These are phyloP conservation scores for Hoplodrina blanda DNA, from an alignment of 2,888 invertebrate genomes.

Conservation along the genomic window DNA sequence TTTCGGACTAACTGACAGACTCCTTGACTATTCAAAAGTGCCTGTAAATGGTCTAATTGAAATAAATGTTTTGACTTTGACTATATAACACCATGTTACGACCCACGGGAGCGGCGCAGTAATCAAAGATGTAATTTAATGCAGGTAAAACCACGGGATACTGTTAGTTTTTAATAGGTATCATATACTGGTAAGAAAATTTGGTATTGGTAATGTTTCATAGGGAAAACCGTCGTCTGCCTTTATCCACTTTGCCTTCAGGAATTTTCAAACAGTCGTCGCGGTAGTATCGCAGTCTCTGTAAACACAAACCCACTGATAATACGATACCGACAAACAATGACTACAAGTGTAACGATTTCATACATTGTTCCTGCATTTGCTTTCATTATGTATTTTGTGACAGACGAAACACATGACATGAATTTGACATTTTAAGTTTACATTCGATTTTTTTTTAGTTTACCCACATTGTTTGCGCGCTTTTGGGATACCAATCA, in stretches of 20 bases:
- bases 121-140: too few relatives aligned
- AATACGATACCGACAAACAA: slow-evolving; percentile 18
- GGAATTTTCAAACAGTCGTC: neutral
- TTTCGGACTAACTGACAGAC: too few relatives aligned
- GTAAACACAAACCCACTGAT: slow-evolving; percentile 18
- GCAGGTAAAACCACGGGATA: too few relatives aligned
- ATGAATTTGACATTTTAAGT: slow-evolving; percentile 24
- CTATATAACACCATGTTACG: too few relatives aligned
- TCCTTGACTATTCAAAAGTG: too few relatives aligned
- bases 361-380: neutral
- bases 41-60: too few relatives aligned
- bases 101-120: too few relatives aligned
- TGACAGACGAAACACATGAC: neutral
- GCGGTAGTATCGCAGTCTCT: neutral
- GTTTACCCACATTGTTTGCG: slow-evolving; percentile 66
- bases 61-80: too few relatives aligned
- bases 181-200: neutral
- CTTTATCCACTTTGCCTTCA: neutral
- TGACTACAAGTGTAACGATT: slow-evolving; percentile 7
- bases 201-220: slow-evolving; percentile 10
- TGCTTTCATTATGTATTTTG: too few relatives aligned
- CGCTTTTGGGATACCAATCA: slow-evolving; percentile 36
- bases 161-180: neutral
- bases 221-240: neutral
- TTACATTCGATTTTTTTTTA: slow-evolving; percentile 19